These are phyloP conservation scores for Menidia menidia DNA, from an alignment of 2,797 vertebrate species.

Conservation along the genomic window DNA sequence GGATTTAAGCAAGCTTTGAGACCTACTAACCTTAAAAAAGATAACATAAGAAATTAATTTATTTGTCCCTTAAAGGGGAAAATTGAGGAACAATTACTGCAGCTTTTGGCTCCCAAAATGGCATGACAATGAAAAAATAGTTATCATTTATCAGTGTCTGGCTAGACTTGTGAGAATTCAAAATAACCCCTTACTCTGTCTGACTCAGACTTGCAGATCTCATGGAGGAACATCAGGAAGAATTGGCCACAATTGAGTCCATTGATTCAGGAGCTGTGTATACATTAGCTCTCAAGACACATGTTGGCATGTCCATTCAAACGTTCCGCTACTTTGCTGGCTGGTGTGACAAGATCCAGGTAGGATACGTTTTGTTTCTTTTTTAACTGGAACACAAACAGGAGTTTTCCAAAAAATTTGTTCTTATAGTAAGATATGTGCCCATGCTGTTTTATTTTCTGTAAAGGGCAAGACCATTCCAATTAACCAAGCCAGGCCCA, in stretches of 20 bases:
- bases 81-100: no score
- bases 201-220: slow-evolving; percentile 85
- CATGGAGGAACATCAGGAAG: slow-evolving; percentile 90
- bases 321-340: slow-evolving; percentile 92
- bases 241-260: slow-evolving; percentile 90
- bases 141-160: not conserved
- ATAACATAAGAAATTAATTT: no score
- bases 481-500: slow-evolving; percentile 96
- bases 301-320: slow-evolving; percentile 92
- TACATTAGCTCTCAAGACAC: slow-evolving; percentile 91
- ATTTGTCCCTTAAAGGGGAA: no score
- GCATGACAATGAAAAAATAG: not conserved
- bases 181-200: not conserved
- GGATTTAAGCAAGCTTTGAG: no score
- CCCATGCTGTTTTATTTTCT: not conserved
- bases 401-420: not conserved
- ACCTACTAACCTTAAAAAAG: no score
- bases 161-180: not conserved
- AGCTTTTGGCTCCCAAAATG: no score
- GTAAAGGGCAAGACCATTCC: slow-evolving; percentile 94
- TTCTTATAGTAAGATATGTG: not conserved
- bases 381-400: not conserved
- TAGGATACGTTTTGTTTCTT: slow-evolving; percentile 36
- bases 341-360: slow-evolving; percentile 95
- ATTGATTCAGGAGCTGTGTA: slow-evolving; percentile 90